phyloP scores from a whole-genome alignment of 2,113 vertebrate genomes.

The Siniperca knerii region DNA sequence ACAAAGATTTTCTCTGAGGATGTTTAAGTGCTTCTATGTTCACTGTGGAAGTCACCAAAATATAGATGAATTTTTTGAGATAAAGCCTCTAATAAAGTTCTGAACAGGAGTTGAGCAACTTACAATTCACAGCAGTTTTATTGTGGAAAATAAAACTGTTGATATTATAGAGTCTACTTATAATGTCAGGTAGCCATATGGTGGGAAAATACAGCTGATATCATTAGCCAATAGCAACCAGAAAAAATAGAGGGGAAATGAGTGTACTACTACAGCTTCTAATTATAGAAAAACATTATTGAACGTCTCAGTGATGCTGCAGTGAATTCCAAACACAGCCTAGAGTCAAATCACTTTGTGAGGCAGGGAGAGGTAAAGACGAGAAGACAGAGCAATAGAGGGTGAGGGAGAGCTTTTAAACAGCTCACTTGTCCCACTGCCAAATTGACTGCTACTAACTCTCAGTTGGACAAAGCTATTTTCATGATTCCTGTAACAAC shows the following conservation, averaged over 20 bases:
- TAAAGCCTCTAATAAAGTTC: conserved; percentile 11
- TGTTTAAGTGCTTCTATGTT: conserved; percentile 57
- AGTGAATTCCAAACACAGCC: conserved; percentile 62
- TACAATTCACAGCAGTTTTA: not conserved
- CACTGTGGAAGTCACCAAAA: conserved; percentile 1
- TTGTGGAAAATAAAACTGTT: conserved; percentile 42
- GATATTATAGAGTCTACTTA: conserved; percentile 51
- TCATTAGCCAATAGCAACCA: conserved; percentile 45
- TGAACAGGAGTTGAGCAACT: conserved; percentile 1
- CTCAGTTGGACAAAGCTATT: conserved; percentile 25
- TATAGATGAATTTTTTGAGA: not conserved
- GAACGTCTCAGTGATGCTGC: conserved; percentile 63
- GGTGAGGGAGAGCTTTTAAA: conserved; percentile 42
- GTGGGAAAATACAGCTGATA: conserved; percentile 48
- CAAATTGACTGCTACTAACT: conserved; percentile 34
- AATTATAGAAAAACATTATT: conserved; percentile 77
- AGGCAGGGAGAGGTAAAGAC: conserved; percentile 21
- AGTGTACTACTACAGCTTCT: conserved; percentile 61
- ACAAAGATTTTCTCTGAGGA: conserved; percentile 48
- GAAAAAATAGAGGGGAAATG: conserved; percentile 53
- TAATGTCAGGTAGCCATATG: conserved; percentile 52
- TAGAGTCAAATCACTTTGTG: conserved; percentile 46
- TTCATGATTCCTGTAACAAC: conserved; percentile 27
- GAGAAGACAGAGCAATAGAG: not conserved
- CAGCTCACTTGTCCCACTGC: conserved; percentile 25